Evolutionary conservation across 1,140 invertebrate genomes (phyloP).

Genomic region (Drosophila novamexicana): DNA sequence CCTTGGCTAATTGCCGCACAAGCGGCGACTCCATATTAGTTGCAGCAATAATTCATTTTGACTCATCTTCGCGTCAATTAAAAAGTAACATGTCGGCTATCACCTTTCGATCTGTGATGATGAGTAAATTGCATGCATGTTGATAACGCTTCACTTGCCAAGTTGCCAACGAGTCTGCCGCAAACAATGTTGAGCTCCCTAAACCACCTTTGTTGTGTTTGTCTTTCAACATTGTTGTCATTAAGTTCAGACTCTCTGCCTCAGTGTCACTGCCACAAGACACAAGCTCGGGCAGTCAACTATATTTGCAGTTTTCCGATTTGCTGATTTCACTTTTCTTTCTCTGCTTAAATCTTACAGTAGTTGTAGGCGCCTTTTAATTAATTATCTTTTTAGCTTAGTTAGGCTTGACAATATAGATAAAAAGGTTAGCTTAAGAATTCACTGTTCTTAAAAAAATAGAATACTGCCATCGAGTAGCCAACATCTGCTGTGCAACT

Average conservation of each 20-base stretch:
- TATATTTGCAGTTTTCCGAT: slow-evolving; percentile 4
- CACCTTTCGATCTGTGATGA: slow-evolving; percentile 81
- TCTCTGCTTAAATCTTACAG: too few species aligned
- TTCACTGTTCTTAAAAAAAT: too few species aligned
- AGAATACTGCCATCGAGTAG: too few species aligned
- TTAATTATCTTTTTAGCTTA: too few species aligned
- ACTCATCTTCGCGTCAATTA: slow-evolving; percentile 81
- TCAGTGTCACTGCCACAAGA: background rate
- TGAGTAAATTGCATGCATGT: slow-evolving; percentile 81
- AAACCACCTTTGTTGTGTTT: slow-evolving; percentile 1
- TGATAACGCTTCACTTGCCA: slow-evolving; percentile 80
- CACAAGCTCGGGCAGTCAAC: background rate
- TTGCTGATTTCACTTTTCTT: slow-evolving; percentile 6
- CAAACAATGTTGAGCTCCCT: slow-evolving; percentile 34
- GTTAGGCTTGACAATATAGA: too few species aligned
- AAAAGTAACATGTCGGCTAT: slow-evolving; percentile 82
- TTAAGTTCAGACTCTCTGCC: background rate
- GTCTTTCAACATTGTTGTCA: slow-evolving; percentile 29
- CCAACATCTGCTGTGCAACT: too few species aligned
- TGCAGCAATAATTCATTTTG: slow-evolving; percentile 79
- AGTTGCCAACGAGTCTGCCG: slow-evolving; percentile 27
- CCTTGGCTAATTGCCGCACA: slow-evolving; percentile 68
- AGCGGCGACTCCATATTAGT: slow-evolving; percentile 77
- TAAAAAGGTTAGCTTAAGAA: too few species aligned
- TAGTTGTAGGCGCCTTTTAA: too few species aligned